Percentiles rank a stretch among this genome's conserved stretches.
Conservation (phyloP, 2,888 invertebrate genomes). For the Noctua pronuba region DNA sequence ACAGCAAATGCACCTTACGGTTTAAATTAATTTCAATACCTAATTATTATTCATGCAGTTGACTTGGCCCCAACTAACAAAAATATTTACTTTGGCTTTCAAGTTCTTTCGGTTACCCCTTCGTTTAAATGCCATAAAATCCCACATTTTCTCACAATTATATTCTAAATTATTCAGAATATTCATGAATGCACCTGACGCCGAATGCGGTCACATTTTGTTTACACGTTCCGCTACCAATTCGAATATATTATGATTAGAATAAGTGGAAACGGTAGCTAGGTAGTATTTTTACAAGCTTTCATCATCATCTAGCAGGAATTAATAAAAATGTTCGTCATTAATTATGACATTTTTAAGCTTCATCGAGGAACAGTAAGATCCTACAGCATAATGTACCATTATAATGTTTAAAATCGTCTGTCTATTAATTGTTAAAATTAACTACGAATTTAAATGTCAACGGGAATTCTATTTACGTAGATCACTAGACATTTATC, state of each 20-base stretch:
- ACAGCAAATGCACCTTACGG: neutral
- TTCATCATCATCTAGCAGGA: too few species aligned
- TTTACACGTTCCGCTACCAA: slow-evolving; percentile 36
- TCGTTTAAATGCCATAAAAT: slow-evolving; percentile 38
- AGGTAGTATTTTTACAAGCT: neutral
- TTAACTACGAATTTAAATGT: too few species aligned
- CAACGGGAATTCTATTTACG: neutral
- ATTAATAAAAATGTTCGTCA: neutral
- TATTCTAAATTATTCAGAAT: slow-evolving; percentile 74
- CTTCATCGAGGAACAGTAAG: neutral
- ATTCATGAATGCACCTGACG: slow-evolving; percentile 84
- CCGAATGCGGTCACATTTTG: slow-evolving; percentile 50
- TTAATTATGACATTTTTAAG: neutral
- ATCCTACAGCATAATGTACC: neutral
- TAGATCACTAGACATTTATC: slow-evolving; percentile 24
- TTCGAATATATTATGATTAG: slow-evolving; percentile 27
- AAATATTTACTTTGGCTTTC: slow-evolving; percentile 8
- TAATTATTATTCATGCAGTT: slow-evolving; percentile 17
- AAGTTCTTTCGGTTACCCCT: slow-evolving; percentile 23
- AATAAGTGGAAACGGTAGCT: neutral
- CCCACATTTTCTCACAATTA: slow-evolving; percentile 57
- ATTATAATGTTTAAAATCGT: neutral
- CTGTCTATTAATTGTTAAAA: neutral
- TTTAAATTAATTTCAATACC: slow-evolving; percentile 34
- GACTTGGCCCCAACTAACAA: slow-evolving; percentile 11